These are phyloP conservation scores for Anguilla rostrata DNA, from an alignment of 2,113 vertebrate genomes.

Conservation along the genomic window DNA sequence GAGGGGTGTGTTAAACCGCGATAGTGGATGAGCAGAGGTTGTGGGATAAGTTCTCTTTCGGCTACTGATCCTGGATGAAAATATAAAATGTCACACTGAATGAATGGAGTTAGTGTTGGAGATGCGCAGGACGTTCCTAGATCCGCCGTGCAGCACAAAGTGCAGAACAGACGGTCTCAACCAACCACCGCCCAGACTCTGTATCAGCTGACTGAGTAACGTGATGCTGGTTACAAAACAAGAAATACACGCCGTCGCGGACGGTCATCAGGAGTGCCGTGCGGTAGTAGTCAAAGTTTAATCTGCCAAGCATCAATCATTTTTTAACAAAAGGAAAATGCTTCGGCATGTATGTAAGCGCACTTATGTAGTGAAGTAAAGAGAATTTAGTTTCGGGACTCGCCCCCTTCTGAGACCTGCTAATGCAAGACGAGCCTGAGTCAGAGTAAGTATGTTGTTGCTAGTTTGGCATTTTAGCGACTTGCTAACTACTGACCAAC, in stretches of 20 bases:
- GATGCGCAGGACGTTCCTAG: too few relatives aligned
- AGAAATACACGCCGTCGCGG: neutral
- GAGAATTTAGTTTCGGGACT: conserved; percentile 45
- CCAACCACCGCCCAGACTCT: neutral
- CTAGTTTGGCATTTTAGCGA: neutral
- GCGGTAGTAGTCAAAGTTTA: neutral
- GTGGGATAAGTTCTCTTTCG: neutral
- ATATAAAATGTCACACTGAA: neutral
- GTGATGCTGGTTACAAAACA: conserved; percentile 59
- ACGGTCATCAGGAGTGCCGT: neutral
- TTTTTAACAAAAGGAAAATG: neutral
- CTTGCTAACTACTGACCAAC: neutral
- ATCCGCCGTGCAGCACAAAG: too few relatives aligned
- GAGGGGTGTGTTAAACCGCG: too few relatives aligned
- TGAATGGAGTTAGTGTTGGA: too few relatives aligned
- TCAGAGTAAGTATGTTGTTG: conserved; percentile 59
- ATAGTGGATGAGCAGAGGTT: too few relatives aligned
- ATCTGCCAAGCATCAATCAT: neutral
- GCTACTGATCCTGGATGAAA: neutral
- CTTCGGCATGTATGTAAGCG: conserved; percentile 12
- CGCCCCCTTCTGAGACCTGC: conserved; percentile 31
- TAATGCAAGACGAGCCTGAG: conserved; percentile 63
- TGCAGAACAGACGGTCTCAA: neutral
- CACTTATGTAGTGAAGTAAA: neutral
- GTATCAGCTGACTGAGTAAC: conserved; percentile 46